Evolutionary conservation across 2,888 invertebrate genomes (phyloP), one percentile per base, ranked within the genome.

Genomic region (Chydorus sphaericus): DNA sequence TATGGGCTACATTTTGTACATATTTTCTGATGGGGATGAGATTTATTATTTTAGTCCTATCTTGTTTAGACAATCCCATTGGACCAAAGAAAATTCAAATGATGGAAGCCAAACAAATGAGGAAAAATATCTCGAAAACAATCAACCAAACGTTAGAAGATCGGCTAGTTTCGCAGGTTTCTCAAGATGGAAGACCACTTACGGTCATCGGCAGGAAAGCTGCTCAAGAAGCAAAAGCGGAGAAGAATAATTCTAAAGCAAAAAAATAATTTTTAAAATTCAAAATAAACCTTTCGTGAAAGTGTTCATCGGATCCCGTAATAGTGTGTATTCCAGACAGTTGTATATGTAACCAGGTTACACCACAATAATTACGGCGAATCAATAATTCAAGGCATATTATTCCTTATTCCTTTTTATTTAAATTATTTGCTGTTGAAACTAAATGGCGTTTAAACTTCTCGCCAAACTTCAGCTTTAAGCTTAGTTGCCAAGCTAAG

Each of bases 121-220:
- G 82, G 64, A 76, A 77, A 60, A 74, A 75, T 55, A 77, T 83
- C 14, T 75, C 80, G 6, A 82, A 80, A 68, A 79, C 78, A 65
- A 79, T 84, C n/a, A 83, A 83, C 65, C 78, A 77, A 63, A 74
- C 78, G 3, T 77, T 79, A 52, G 83, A 83, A 66, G 69, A 79
- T 61, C 81, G 83, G 67, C 71, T 83, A 48, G 44, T 57, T 10
- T 55, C 52, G 5, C 57, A 57, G 48, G 54, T 57, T 11, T 38
- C 49, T 11, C 54, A 57, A 28, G 54, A 57, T 20, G 53, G 53
- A 8, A 57, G 48, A 18, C 33, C 44, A 7, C 38, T 57, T 48
- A 33, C 44, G 4, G 26, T 57, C 8, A 23, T 57, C 16, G 57
- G 53, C 16, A 38, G 48, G 14, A 57, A 30, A 20, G 53, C 29